These are phyloP conservation scores for Onthophagus sagittarius DNA, from an alignment of 2,888 invertebrate genomes.

Conservation along the genomic window DNA sequence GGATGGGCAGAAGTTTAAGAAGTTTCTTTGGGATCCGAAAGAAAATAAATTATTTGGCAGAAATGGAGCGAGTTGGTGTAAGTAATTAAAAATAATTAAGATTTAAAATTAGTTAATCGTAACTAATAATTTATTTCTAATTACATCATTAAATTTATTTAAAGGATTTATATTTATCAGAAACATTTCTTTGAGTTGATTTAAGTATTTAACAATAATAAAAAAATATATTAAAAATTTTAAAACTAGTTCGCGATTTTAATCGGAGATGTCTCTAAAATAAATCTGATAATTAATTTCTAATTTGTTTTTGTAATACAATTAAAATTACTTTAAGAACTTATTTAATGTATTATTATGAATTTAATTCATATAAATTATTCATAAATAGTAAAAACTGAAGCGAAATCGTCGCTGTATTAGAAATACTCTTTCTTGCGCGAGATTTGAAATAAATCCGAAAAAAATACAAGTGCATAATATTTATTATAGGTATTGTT, in stretches of 20 bases:
- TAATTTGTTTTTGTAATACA: not conserved
- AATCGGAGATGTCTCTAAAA: not conserved
- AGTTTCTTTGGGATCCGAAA: slow-evolving; percentile 74
- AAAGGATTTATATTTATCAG: no score
- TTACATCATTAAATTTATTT: no score
- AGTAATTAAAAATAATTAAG: slow-evolving; percentile 49
- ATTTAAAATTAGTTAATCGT: not conserved
- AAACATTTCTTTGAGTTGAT: no score
- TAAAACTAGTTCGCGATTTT: not conserved
- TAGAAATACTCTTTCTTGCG: no score
- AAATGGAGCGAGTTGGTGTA: slow-evolving; percentile 79
- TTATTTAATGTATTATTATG: no score
- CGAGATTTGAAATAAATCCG: no score
- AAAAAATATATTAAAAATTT: not conserved
- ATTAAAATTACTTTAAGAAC: no score
- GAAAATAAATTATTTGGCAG: slow-evolving; percentile 72
- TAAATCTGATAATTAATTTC: not conserved
- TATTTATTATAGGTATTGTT: no score
- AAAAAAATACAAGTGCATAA: no score
- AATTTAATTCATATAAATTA: no score
- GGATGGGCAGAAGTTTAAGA: slow-evolving; percentile 56
- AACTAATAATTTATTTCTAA: no score
- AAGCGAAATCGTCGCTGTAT: no score
- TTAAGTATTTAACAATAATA: not conserved
- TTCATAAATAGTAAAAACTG: not conserved